Base-by-base conservation (phyloP, 2,113 vertebrate species). In the Vulpes vulpes region DNA sequence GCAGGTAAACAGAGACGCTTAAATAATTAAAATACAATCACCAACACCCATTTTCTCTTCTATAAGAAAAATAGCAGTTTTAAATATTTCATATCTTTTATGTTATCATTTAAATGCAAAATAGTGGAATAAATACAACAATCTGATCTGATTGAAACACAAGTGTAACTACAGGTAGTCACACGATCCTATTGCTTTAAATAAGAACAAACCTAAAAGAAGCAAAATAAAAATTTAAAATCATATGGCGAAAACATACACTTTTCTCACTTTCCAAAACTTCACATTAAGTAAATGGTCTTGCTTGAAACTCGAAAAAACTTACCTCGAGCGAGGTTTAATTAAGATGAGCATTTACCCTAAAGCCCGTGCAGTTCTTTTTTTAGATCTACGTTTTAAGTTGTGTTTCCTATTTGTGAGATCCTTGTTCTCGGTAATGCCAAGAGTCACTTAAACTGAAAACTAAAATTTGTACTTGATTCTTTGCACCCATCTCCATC, bases 1-100 rank as follows among this genome's bases (percentile, higher is more conserved):
- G 99, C 99, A 99, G 99, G 99, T 99, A 99, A 99, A 99, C 98
- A 99, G 99, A 99, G 98, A 99, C 98, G 99, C 98, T 99, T 99
- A 99, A 99, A 99, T 99, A 99, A 99, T 99, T 99, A 99, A 99
- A 99, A 99, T 99, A 99, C 99, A 99, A 99, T 99, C 99, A 99
- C 99, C 99, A 98, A 99, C 99, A 99, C 99, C 99, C 98, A 98
- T 99, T 98, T 99, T 98, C 99, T 99, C 99, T 99, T 99, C 98
- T 99, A 99, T 99, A 99, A 98, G 99, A 99, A 99, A 99, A 99
- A 99, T 99, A 99, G 98, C 99, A 99, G 99, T 99, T 99, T 99
- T 99, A 99, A 99, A 99, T 99, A 99, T 99, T 99, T 99, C 99
- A 99, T 99, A 98, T 98, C 99, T 98, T 99, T 99, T 99, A 98